These are phyloP conservation scores for Antrozous pallidus DNA, from an alignment of 2,797 vertebrate genomes.

Conservation along the genomic window DNA sequence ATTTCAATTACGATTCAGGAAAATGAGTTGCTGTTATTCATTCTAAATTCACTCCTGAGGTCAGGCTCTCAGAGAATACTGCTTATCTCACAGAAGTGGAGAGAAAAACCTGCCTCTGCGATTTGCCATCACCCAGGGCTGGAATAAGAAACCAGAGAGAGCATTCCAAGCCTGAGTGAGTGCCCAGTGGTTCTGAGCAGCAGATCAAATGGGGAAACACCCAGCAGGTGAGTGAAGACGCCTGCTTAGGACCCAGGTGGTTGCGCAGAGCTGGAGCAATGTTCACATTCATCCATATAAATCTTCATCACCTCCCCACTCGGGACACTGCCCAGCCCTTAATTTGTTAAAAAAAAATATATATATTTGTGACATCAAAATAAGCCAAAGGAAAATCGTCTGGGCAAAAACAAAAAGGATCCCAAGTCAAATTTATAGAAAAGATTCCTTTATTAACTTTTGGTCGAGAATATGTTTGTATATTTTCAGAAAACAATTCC, in stretches of 20 bases:
- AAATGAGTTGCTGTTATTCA: not conserved
- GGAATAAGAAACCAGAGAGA: not conserved
- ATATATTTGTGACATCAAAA: too few relatives aligned
- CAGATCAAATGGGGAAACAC: not conserved
- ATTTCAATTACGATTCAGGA: conserved; percentile 17
- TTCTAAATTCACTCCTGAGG: conserved; percentile 31
- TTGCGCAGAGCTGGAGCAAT: not conserved
- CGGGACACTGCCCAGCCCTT: not conserved
- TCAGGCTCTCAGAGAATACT: not conserved
- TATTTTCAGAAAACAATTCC: too few relatives aligned
- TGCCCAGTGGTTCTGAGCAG: not conserved
- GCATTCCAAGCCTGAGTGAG: not conserved
- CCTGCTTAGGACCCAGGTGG: not conserved
- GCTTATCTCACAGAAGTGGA: not conserved
- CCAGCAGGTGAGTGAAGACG: not conserved
- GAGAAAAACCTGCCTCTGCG: not conserved
- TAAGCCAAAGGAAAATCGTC: too few relatives aligned
- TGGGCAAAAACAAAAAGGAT: too few relatives aligned
- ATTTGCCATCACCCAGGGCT: not conserved
- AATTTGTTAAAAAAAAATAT: too few relatives aligned
- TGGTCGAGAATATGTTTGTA: too few relatives aligned
- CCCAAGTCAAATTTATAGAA: too few relatives aligned
- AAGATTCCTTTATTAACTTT: too few relatives aligned
- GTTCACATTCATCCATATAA: not conserved
- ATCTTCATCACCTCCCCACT: too few relatives aligned